A percentile compares a stretch with the other conserved stretches of the same genome.
These are phyloP conservation scores for Chymomyza caudatula DNA, from an alignment of 2,888 invertebrate genomes.

Conservation along the genomic window DNA sequence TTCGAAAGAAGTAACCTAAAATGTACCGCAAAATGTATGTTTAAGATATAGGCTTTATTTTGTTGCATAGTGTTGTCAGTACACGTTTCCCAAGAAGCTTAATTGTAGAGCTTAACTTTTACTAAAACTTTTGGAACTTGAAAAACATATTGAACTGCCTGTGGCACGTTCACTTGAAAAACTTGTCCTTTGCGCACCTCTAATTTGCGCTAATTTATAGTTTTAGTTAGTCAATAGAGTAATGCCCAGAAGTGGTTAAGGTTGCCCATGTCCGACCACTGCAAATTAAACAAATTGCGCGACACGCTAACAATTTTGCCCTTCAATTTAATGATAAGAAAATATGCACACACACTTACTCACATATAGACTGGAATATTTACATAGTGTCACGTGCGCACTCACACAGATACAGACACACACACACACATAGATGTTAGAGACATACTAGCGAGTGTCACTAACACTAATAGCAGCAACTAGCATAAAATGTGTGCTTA, in stretches of 20 bases:
- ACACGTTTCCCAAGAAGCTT: too few relatives aligned
- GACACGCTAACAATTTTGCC: constrained; percentile 23
- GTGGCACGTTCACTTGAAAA: too few relatives aligned
- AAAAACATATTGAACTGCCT: too few relatives aligned
- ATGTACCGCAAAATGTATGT: too few relatives aligned
- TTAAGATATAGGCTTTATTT: too few relatives aligned
- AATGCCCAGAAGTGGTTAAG: background rate
- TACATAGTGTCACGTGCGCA: background rate
- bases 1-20: too few relatives aligned
- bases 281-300: background rate
- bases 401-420: background rate
- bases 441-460: constrained; percentile 50
- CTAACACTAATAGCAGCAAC: constrained; percentile 37
- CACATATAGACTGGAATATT: background rate
- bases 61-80: too few relatives aligned
- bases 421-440: background rate
- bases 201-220: background rate
- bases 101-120: too few relatives aligned
- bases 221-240: background rate
- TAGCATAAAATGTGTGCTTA: constrained; percentile 50
- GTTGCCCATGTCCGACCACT: background rate
- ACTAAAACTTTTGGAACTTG: too few relatives aligned
- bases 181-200: background rate
- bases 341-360: constrained; percentile 33
- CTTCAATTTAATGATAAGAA: constrained; percentile 52